Conservation (phyloP, 1,140 invertebrate species). For the Papilio dardanus region DNA sequence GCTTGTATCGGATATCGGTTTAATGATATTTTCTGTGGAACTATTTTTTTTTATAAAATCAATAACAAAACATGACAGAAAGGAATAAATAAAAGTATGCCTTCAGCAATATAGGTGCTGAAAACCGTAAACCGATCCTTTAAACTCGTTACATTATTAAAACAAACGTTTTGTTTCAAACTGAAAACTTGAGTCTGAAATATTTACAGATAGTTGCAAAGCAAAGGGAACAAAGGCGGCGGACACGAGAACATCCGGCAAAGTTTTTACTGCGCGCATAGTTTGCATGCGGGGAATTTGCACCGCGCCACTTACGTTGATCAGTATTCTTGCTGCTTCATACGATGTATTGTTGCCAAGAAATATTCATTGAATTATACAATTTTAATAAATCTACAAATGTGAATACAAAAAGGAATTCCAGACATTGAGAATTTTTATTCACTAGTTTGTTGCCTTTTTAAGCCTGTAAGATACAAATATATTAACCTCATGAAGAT, state of each 20-base stretch:
- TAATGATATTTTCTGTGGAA: neutral
- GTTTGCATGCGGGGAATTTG: constrained; percentile 36
- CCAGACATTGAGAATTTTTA: neutral
- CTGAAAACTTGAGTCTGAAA: constrained; percentile 34
- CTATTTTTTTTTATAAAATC: neutral
- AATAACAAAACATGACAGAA: no score
- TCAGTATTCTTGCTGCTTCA: constrained; percentile 20
- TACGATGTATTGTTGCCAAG: neutral
- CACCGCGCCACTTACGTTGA: constrained; percentile 22
- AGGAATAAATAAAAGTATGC: neutral
- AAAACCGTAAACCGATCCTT: neutral
- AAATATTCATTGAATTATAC: constrained; percentile 21
- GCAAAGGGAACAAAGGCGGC: constrained; percentile 33
- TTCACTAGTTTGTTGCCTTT: no score
- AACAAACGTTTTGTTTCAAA: constrained; percentile 29
- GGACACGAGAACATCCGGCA: constrained; percentile 32
- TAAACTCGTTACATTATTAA: constrained; percentile 26
- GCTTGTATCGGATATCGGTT: neutral
- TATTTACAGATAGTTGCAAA: constrained; percentile 33
- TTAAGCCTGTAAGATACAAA: no score
- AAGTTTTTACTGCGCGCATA: constrained; percentile 38
- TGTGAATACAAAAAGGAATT: neutral
- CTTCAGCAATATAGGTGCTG: neutral
- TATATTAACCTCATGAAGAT: no score
- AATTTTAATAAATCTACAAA: neutral